Evolutionary conservation across 30 jellyfish, hydroid and myxozoan species (phyloP), one percentile per base, ranked within the genome.

Genomic region (Phacellophora camtschatica): DNA sequence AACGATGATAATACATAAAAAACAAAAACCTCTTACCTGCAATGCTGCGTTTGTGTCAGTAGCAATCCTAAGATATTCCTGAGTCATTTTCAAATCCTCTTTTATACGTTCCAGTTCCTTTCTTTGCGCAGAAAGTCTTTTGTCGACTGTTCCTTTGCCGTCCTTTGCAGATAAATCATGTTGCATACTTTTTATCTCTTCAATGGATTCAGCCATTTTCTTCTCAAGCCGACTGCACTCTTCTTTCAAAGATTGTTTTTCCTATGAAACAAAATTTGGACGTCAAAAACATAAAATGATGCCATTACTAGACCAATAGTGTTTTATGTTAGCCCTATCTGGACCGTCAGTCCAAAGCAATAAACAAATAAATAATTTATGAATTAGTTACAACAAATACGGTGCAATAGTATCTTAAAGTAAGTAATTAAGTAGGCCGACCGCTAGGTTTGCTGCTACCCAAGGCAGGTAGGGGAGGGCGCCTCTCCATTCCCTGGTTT

Each of bases 11-110:
- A 41, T 24, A 3, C 73, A 35, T 0, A 0, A 20, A 2, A 64
- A 64, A n/a, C 24, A 5, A 25, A 4, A 29, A 1, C 16, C 11
- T 23, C 31, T 37, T 81, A 90, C 98, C 95, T 90, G 98, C 19
- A 90, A 66, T 23, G 76, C 85, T 1, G 95, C 36, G 70, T 84
- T 84, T 25, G 88, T 84, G 32, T 84, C 91, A 24, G 96, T 84
- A 5, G 98, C 96, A 16, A 83, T 67, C 49, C 96, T 68, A n/a
- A 90, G 70, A 80, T 76, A 61, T 9, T 90, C 96, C 62, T 90
- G 98, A 0, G 88, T 76, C 77, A 71, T 81, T 28, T 50, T 48
- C 88, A 90, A 16, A 31, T 90, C 98, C 31, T 63, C 74, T 32
- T 81, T 80, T 0, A 69, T 39, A 35, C 85, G 57, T 34, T 90